Evolutionary conservation across 2,888 invertebrate genomes (phyloP), one percentile per base, ranked within the genome.

Genomic region (Amphimallon solstitiale): DNA sequence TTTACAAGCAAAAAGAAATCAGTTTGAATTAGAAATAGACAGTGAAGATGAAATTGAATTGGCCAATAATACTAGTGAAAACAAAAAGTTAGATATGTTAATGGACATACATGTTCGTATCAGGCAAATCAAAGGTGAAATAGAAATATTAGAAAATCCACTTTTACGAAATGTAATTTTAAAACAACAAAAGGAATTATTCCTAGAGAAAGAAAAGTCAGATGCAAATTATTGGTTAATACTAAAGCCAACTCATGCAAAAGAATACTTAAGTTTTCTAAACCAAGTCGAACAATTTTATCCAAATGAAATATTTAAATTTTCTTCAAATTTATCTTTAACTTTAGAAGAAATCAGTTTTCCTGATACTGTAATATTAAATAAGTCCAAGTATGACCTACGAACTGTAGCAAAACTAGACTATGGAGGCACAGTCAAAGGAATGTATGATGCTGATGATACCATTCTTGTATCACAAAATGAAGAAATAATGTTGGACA

Each of bases 131-230:
- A 86, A 85, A 68, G 84, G 82, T 37, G 87, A 88, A 71, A 83
- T 89, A 69, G 87, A 87, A 67, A 81, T 88, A 14, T 75, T 88
- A 0, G 88, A 88, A 74, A 87, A 88, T 79, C 86, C 88, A 0
- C 78, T 85, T 19, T 83, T 88, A 80, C 80, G 88, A 56, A 82
- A 83, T n/a, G 83, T 87, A 38, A 70, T 79, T n/a, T 74, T 81
- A 2, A 75, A 76, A 64, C 63, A 75, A 23, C 72, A 75, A 46
- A 46, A 70, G 38, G 66, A 70, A 15, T 49, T 62, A 0, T 52
- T 51, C 48, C 56, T 65, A 12, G 65, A 68, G 14, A 49, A 56
- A 45, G 71, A 63, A 23, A 61, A 51, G 40, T 60, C 71, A 21
- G 71, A 69, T 19, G 67, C 45, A 69, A 79, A 75, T 74, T 79